Evolutionary conservation across 2,888 invertebrate genomes (phyloP), one percentile per base, ranked within the genome.

Genomic region (Drosophila anceps): DNA sequence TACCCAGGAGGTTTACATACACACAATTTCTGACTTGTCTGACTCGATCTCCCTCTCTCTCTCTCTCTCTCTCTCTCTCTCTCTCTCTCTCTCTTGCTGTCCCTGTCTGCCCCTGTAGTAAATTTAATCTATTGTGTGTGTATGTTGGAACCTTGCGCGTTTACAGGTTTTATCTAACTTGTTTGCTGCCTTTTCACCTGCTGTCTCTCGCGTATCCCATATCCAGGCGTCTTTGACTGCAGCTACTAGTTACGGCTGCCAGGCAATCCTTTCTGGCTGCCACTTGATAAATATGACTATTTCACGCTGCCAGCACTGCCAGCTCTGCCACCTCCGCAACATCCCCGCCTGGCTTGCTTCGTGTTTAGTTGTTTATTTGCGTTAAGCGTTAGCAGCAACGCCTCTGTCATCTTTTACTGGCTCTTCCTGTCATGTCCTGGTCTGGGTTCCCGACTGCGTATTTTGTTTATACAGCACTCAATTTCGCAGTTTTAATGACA

Each of bases 401-500:
- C 88, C 81, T 85, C 57, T 62, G 62, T 73, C 75, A 77, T 66
- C 72, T 72, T 65, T 66, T 76, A 66, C 61, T 53, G 44, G 43
- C 59, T 50, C 57, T 48, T 43, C 35, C 31, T 48, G 73, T 58
- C 53, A 50, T 37, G 18, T 39, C 24, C 41, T 60, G 27, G 27
- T 27, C 18, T 27, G 53, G 44, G 37, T 4, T 48, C 62, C 55
- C 44, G 57, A 31, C 65, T 61, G 51, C 51, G 72, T 78, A 82
- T 84, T 82, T 89, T 85, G 85, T 85, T 89, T 87, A 87, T 84
- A 81, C 64, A 89, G 84, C 85, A 85, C 85, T 85, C 89, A 89
- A 85, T 89, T 85, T 89, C 85, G 85, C 84, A 85, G 89, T 89
- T 89, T 89, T 85, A 85, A 85, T 85, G 89, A 85, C 85, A 85